Conservation (phyloP, 1,140 invertebrate species). For the Phymastichus coffea region DNA sequence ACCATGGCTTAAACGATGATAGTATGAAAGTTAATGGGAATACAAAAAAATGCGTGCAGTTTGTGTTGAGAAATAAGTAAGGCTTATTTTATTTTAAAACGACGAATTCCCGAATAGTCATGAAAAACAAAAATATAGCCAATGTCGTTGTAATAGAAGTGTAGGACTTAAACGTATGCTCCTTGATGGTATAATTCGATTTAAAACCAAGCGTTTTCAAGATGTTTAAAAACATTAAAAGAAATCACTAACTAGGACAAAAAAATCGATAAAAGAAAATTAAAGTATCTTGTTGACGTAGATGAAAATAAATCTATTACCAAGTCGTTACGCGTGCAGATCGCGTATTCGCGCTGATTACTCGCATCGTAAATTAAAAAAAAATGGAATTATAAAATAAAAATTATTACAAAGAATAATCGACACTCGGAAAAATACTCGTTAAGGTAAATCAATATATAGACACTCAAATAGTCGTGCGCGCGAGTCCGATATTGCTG, state of each 20-base stretch:
- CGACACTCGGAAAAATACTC: constrained; percentile 5
- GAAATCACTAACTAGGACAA: constrained; percentile 35
- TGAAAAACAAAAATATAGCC: too few relatives aligned
- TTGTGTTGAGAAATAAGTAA: constrained; percentile 31
- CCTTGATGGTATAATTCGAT: constrained; percentile 42
- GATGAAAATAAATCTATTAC: constrained; percentile 48
- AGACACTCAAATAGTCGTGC: too few relatives aligned
- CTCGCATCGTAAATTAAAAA: constrained; percentile 28
- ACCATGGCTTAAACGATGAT: too few relatives aligned
- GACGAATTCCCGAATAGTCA: too few relatives aligned
- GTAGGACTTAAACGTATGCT: constrained; percentile 40
- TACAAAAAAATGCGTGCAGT: constrained; percentile 3
- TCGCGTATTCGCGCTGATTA: constrained; percentile 29
- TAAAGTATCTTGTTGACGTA: constrained; percentile 55
- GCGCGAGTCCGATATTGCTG: neutral
- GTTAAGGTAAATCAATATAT: too few relatives aligned
- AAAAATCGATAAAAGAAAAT: constrained; percentile 29
- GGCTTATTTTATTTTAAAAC: too few relatives aligned
- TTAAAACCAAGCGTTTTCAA: too few relatives aligned
- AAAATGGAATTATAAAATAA: constrained; percentile 6
- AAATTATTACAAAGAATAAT: constrained; percentile 2
- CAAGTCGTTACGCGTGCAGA: constrained; percentile 37
- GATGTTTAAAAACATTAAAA: neutral
- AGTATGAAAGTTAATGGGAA: too few relatives aligned
- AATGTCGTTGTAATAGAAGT: constrained; percentile 45